phyloP scores from a whole-genome alignment of 2,797 vertebrate species.

The Furcifer pardalis region DNA sequence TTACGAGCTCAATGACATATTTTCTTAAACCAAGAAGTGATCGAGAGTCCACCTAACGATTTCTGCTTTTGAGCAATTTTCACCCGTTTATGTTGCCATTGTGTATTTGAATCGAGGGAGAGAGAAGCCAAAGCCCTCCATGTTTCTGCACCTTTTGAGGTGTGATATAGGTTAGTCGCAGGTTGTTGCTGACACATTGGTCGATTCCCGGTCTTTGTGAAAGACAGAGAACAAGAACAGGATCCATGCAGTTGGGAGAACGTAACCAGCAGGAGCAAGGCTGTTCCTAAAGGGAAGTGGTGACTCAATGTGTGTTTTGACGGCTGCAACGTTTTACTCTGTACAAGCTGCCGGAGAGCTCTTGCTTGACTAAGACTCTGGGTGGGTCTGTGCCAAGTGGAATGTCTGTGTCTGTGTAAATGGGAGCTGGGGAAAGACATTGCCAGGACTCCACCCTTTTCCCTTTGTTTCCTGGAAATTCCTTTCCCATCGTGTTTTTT shows the following conservation, averaged over 20 bases:
- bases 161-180: no score
- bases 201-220: neutral
- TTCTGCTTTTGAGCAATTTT: no score
- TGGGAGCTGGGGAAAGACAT: neutral
- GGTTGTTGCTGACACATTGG: neutral
- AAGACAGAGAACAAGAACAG: neutral
- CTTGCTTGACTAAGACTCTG: neutral
- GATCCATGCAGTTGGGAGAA: neutral
- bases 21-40: no score
- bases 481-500: no score
- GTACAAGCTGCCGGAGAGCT: neutral
- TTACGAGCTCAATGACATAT: no score
- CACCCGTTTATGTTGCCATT: no score
- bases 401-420: neutral
- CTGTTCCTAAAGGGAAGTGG: neutral
- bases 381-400: neutral
- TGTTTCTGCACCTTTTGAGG: no score
- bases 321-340: neutral
- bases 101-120: no score
- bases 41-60: no score
- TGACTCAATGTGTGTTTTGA: slow-evolving; percentile 12
- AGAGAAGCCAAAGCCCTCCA: no score
- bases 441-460: neutral
- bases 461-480: neutral
- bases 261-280: neutral